A percentile compares a stretch with the other conserved stretches of the same genome.
phyloP scores from a whole-genome alignment of 2,888 invertebrate genomes.

The Notodonta dromedarius region DNA sequence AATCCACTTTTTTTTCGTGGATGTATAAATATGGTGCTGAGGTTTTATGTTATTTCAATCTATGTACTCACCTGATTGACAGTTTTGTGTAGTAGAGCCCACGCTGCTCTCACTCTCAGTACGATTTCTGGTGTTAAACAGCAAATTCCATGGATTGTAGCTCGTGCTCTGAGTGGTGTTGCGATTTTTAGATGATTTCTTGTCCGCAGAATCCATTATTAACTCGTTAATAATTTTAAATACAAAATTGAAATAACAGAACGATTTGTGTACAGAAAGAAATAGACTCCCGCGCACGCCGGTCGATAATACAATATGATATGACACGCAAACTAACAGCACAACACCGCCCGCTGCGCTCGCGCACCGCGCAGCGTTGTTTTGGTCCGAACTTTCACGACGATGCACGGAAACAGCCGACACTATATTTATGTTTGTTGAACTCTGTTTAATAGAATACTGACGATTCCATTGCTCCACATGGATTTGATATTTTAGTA shows the following conservation, averaged over 20 bases:
- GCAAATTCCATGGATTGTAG: slow-evolving; percentile 75
- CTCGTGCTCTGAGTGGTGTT: slow-evolving; percentile 51
- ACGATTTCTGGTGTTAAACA: slow-evolving; percentile 68
- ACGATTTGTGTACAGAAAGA: slow-evolving; percentile 6
- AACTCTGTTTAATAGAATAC: not conserved
- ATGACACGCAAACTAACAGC: slow-evolving; percentile 55
- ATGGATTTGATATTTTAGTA: too few species aligned
- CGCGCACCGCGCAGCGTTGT: slow-evolving; percentile 54
- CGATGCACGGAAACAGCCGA: slow-evolving; percentile 64
- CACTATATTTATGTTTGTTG: slow-evolving; percentile 50
- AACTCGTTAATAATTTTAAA: slow-evolving; percentile 16
- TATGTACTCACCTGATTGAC: slow-evolving; percentile 60
- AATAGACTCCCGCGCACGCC: slow-evolving; percentile 55
- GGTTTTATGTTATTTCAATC: not conserved
- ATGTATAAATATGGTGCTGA: too few species aligned
- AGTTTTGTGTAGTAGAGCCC: slow-evolving; percentile 56
- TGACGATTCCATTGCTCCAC: not conserved
- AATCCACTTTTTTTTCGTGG: too few species aligned
- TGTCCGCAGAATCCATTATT: slow-evolving; percentile 68
- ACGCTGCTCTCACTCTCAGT: slow-evolving; percentile 76
- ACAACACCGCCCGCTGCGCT: slow-evolving; percentile 15
- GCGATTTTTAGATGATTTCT: slow-evolving; percentile 53
- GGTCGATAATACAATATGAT: slow-evolving; percentile 62
- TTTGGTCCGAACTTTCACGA: slow-evolving; percentile 72
- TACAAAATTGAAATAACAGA: slow-evolving; percentile 10